Evolutionary conservation across 2,888 invertebrate genomes (phyloP).

Genomic region (Smittia aterrima): DNA sequence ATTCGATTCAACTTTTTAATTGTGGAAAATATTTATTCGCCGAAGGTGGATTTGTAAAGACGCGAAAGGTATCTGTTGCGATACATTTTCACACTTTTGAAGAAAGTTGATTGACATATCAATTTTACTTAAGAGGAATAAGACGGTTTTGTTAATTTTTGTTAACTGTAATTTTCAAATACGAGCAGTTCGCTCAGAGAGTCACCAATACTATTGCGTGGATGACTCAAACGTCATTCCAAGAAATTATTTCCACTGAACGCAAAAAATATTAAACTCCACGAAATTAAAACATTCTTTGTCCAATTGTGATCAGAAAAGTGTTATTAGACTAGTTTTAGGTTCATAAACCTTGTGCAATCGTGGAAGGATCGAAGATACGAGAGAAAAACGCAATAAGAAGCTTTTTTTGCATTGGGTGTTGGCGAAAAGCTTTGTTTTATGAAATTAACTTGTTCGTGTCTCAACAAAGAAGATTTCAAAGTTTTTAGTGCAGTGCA

Average conservation of each 20-base stretch:
- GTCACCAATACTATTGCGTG: background rate
- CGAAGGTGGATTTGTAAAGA: background rate
- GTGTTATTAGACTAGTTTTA: background rate
- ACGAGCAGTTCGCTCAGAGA: too few relatives aligned
- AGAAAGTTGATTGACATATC: too few relatives aligned
- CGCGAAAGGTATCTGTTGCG: background rate
- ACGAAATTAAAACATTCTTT: slow-evolving; percentile 9
- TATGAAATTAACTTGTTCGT: background rate
- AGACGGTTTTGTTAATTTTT: too few relatives aligned
- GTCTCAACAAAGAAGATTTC: background rate
- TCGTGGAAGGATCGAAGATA: background rate
- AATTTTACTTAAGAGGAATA: too few relatives aligned
- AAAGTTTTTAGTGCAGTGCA: background rate
- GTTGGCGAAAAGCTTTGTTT: slow-evolving; percentile 28
- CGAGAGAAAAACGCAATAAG: background rate
- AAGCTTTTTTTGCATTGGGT: slow-evolving; percentile 27
- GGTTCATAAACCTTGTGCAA: slow-evolving; percentile 9
- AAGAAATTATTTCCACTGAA: background rate
- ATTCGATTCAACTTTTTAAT: background rate
- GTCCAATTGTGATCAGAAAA: slow-evolving; percentile 20
- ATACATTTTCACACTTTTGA: too few relatives aligned
- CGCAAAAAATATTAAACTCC: background rate
- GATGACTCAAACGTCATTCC: background rate
- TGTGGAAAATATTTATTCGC: background rate
- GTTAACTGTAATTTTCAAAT: too few relatives aligned